Base-by-base conservation (phyloP, 2,113 vertebrate species). In the Chlamydotis undulata region DNA sequence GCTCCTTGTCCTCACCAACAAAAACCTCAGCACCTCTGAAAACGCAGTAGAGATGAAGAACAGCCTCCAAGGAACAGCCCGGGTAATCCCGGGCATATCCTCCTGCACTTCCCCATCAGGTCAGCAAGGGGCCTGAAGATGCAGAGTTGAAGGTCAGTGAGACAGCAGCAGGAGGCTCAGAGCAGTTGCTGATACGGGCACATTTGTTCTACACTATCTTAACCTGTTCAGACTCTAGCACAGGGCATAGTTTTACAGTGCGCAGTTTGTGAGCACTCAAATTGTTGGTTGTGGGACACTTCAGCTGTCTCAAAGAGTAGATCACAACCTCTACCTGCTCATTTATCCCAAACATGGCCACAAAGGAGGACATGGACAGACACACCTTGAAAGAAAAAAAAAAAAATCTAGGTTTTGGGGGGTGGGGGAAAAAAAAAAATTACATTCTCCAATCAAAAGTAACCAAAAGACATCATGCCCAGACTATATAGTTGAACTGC, bases 61-160 rank as follows among this genome's bases (percentile, higher is more conserved):
- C 11, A 10, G 4, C 7, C 78, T 84, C 75, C 25, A 49, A 64
- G 50, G 69, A 73, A 76, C 19, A 73, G 31, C 10, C 63, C 69
- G 17, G 23, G 5, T 33, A 69, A 65, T n/a, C 15, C 55, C 37
- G 1, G 0, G 19, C 12, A 4, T 12, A 55, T 7, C 2, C 0
- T 35, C 35, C 49, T 41, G 29, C 39, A 10, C 15, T 43, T 68
- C 49, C 33, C 33, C 14, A 60, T 83, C 39, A n/a, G 31, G 15
- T 3, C 4, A 1, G 26, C 5, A 81, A 70, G 35, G 23, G 31
- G 14, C 9, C 26, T 19, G 53, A 60, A 70, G 60, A 47, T 8
- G 29, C 45, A 55, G 56, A 63, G 10, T 8, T 65, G 41, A 67
- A 78, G 45, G 55, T 26, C 49, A 65, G 50, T 8, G 53, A 73